Conservation (phyloP, 2,888 invertebrate genomes). For the Bedellia somnulentella region DNA sequence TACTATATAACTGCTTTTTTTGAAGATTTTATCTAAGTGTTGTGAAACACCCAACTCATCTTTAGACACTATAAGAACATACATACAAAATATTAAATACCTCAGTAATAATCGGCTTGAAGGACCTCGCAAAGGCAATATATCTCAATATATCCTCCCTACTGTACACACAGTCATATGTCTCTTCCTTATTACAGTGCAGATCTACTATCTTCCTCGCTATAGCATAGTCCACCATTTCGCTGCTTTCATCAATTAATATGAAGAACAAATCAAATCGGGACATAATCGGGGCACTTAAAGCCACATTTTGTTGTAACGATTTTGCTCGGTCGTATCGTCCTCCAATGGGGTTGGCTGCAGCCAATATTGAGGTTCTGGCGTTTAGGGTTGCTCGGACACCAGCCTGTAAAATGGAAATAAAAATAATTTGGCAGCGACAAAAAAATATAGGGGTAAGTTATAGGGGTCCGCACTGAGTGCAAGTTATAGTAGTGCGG, state of each 20-base stretch:
- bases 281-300: slow-evolving; percentile 98
- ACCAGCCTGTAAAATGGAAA: slow-evolving; percentile 78
- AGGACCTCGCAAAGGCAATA: slow-evolving; percentile 94
- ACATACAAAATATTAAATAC: slow-evolving; percentile 30
- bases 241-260: slow-evolving; percentile 88
- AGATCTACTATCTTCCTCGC: slow-evolving; percentile 94
- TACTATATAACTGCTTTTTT: too few species aligned
- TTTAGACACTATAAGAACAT: neutral
- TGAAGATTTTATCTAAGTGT: too few species aligned
- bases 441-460: too few species aligned
- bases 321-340: slow-evolving; percentile 94
- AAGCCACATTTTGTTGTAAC: slow-evolving; percentile 88
- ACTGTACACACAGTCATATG: slow-evolving; percentile 78
- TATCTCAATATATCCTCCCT: slow-evolving; percentile 91
- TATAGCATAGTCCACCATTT: slow-evolving; percentile 93
- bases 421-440: too few species aligned
- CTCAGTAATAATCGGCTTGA: slow-evolving; percentile 85
- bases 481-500: too few species aligned
- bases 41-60: neutral
- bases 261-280: slow-evolving; percentile 99
- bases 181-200: slow-evolving; percentile 82
- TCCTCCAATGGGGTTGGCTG: slow-evolving; percentile 97
- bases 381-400: slow-evolving; percentile 97
- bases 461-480: too few species aligned
- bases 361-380: slow-evolving; percentile 94